phyloP scores from a whole-genome alignment of 2,797 vertebrate genomes.

The Poliocrania exsul region DNA sequence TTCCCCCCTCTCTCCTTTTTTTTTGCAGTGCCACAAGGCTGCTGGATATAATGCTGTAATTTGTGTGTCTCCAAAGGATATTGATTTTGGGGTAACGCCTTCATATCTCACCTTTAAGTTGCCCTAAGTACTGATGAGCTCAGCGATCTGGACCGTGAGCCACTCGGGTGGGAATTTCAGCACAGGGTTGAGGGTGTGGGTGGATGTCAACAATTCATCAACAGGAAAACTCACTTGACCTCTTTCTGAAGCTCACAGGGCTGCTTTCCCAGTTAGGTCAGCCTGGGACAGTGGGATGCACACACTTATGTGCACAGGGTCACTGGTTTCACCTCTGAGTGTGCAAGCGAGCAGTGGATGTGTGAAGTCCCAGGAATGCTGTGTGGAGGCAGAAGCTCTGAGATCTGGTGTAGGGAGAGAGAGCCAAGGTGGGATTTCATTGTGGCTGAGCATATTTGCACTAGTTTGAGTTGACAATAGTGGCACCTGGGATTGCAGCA shows the following conservation, averaged over 20 bases:
- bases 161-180: not conserved
- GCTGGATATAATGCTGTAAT: not conserved
- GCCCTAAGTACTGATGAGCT: not conserved
- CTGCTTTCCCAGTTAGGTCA: not conserved
- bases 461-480: rapidly evolving
- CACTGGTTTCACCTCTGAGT: not conserved
- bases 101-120: not conserved
- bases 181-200: not conserved
- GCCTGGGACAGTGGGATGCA: too few relatives aligned
- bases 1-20: rapidly evolving
- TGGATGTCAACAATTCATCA: not conserved
- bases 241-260: not conserved
- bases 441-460: rapidly evolving
- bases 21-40: not conserved
- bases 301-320: rapidly evolving
- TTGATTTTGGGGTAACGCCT: slow-evolving; percentile 5
- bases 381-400: rapidly evolving
- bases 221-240: not conserved
- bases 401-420: not conserved
- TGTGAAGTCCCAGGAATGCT: rapidly evolving
- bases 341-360: rapidly evolving
- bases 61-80: slow-evolving; percentile 1
- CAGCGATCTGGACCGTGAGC: not conserved
- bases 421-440: not conserved
- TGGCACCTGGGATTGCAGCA: not conserved